These are phyloP conservation scores for Tetraneura akinire DNA, from an alignment of 1,140 invertebrate genomes.

Conservation along the genomic window DNA sequence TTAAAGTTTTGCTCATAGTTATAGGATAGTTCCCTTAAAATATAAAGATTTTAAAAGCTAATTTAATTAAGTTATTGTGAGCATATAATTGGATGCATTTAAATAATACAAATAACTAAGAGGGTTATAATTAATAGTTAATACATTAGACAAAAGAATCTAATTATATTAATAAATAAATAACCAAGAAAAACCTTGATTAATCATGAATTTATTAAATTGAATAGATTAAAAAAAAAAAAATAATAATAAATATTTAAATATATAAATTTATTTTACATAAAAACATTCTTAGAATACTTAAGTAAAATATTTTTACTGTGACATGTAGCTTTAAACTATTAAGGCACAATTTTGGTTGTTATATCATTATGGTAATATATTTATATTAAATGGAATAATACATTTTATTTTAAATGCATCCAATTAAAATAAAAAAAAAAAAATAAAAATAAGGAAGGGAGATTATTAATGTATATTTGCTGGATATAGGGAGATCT, in stretches of 20 bases:
- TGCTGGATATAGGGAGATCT: conserved; percentile 46
- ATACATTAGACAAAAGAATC: neutral
- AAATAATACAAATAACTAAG: conserved; percentile 7
- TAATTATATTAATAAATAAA: neutral
- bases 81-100: conserved; percentile 48
- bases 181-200: neutral
- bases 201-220: neutral
- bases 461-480: conserved; percentile 33
- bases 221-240: neutral
- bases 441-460: conserved; percentile 1
- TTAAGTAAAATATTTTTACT: neutral
- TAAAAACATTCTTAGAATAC: neutral
- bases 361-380: neutral
- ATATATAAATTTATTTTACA: neutral
- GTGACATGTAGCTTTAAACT: conserved; percentile 3
- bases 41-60: conserved; percentile 19
- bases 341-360: conserved; percentile 27
- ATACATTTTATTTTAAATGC: conserved; percentile 31
- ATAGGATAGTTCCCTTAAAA: conserved; percentile 3
- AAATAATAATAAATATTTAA: conserved; percentile 25
- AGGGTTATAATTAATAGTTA: too few relatives aligned
- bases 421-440: conserved; percentile 42
- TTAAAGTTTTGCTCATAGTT: conserved; percentile 12
- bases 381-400: conserved; percentile 5
- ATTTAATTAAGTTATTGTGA: conserved; percentile 49